Evolutionary conservation across 2,888 invertebrate genomes (phyloP), one percentile per base, ranked within the genome.

Genomic region (Antheraea assamensis): DNA sequence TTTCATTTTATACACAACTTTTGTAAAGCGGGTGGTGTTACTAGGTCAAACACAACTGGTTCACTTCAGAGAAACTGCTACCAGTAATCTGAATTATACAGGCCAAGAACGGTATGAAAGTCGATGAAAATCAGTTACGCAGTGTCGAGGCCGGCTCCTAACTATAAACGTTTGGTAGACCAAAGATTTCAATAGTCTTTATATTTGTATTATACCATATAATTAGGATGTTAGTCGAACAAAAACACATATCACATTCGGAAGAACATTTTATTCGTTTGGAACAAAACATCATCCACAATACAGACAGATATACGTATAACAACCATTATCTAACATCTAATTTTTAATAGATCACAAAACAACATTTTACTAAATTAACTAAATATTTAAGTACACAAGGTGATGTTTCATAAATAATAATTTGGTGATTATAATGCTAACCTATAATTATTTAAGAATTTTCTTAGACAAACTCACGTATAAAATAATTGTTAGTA

Each of bases 251-350:
- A 52, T 64, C 80, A 77, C 80, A 82, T 81, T 88, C 90, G 91
- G 90, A 92, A 92, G 92, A 92, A 89, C 90, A 92, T 92, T 93
- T 90, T 85, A 89, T 85, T 86, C 80, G 86, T 87, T 90, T 82
- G 80, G 87, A 91, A 92, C 85, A 83, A 86, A n/a, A 87, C 82
- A 78, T 79, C 83, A 83, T 81, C 85, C 82, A 30, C 17, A 30
- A 84, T 85, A 81, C 77, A 79, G 78, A 78, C 76, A 78, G 76
- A 78, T 80, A 79, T 75, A 81, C 78, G 77, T 81, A 79, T 82
- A 85, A 88, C 88, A 88, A 88, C 85, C 88, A 83, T 82, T 76
- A 73, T 71, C 86, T 89, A 89, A 79, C 47, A 70, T 75, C 86
- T 87, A 87, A 78, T 78, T 76, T 73, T 76, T 73, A 78, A 76